Base-by-base conservation (phyloP, 2,113 vertebrate species). In the Leptodactylus fuscus region DNA sequence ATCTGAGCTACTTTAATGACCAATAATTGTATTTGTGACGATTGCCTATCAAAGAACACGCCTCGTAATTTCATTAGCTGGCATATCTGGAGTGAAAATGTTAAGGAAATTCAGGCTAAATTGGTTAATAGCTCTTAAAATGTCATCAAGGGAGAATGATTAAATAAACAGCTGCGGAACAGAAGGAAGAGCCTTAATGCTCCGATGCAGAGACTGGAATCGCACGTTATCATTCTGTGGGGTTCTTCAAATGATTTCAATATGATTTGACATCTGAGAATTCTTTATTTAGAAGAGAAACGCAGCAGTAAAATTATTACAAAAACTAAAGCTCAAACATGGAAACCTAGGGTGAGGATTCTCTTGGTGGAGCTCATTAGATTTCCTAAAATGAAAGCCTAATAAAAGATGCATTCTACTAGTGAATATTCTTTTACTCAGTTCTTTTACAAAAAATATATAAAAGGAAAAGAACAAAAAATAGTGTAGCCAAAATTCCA, bases 81-180 rank as follows among this genome's bases (percentile, higher is more conserved):
- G 53, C 29, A 88, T 80, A 89, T 88, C 65, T 27, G 86, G 69
- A 85, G 77, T 46, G 75, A 73, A 86, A 87, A 86, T 51, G 85
- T 48, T 76, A 87, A 76, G 29, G 74, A 67, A 86, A 85, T 87
- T 87, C 76, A 81, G 70, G 79, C 22, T 84, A 81, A 89, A 89
- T 58, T 85, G 74, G 76, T 80, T 87, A 87, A 88, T 58, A 81
- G 38, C 22, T 88, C 44, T 89, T 88, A 75, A 88, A 88, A 87
- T 88, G 83, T 76, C 86, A 82, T 86, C 81, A 87, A 34, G 11
- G 20, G 55, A 2, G 81, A 87, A 84, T 86, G 86, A 88, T 88
- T 88, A 78, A 88, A 85, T 67, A 86, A 80, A 62, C 44, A 88
- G 65, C 83, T 75, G 29, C 79, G 82, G 58, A 74, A 53, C 51